A percentile compares a stretch with the other conserved stretches of the same genome.
Conservation (phyloP, 2,113 vertebrate genomes). For the Sinocyclocheilus grahami region DNA sequence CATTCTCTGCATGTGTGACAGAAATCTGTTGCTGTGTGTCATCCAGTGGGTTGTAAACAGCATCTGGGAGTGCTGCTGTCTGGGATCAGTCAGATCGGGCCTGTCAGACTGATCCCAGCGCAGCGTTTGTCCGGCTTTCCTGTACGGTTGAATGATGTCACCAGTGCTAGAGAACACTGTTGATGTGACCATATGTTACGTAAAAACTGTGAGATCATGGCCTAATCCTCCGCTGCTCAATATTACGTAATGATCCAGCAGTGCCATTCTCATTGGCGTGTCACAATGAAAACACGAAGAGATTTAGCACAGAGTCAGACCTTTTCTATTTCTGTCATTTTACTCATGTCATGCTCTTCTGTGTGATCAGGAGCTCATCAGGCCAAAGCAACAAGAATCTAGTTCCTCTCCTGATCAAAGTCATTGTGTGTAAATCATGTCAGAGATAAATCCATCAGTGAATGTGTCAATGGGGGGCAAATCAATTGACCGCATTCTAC, state of each 20-base stretch:
- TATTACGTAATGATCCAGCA: conserved; percentile 52
- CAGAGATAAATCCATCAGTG: background rate
- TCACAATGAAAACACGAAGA: background rate
- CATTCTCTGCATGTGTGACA: too few relatives aligned
- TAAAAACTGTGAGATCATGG: conserved; percentile 52
- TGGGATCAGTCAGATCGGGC: background rate
- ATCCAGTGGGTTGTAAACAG: background rate
- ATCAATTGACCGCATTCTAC: background rate
- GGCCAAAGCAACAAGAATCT: background rate
- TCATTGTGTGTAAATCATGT: background rate
- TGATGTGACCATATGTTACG: conserved; percentile 64
- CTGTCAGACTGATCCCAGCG: background rate
- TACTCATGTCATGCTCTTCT: background rate
- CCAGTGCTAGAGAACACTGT: conserved; percentile 53
- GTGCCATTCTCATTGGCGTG: background rate
- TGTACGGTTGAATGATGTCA: conserved; percentile 55
- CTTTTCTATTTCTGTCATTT: background rate
- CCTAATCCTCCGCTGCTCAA: conserved; percentile 51
- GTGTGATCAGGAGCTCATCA: background rate
- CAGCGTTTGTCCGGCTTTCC: conserved; percentile 43
- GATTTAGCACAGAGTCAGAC: background rate
- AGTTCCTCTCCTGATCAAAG: background rate
- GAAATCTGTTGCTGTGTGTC: background rate
- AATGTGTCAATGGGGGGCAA: background rate
- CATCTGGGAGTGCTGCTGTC: background rate